Evolutionary conservation across 2,888 invertebrate species (phyloP), one percentile per base, ranked within the genome.

Genomic region (Yponomeuta evonymella): DNA sequence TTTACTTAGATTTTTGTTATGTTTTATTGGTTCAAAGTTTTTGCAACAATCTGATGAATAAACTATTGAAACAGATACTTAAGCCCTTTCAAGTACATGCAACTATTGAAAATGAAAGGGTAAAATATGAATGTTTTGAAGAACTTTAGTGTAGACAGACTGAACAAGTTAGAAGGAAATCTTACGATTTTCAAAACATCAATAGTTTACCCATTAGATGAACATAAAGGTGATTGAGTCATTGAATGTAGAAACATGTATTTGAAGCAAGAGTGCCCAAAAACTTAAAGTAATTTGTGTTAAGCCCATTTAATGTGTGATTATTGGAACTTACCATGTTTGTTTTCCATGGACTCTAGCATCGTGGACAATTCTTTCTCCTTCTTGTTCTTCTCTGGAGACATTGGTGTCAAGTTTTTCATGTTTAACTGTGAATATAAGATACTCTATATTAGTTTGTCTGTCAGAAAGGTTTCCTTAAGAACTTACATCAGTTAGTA

Each of bases 331-430:
- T 92, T 93, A 97, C 97, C 96, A 88, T 97, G 96, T 84, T 96
- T 97, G 48, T 95, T 94, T 80, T 97, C 97, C 94, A 97, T 95
- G 71, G 96, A 95, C 74, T 95, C 94, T 67, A 97, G 93, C 89
- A 96, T 94, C 29, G 95, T 94, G 43, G 95, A 93, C 71, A 97
- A 81, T 79, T 96, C 96, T 79, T 95, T 95, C 70, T 96, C 96
- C 74, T 90, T 92, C 75, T 95, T 95, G 76, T 95, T 95, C 77
- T 95, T 95, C 77, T 94, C 93, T 15, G 94, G 93, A 74, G 94
- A 90, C 76, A 93, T 92, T 63, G 94, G 93, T 69, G 94, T 94
- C 71, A 94, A 79, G 76, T 88, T 93, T 64, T 93, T 94, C 85
- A 94, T 93, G n/a, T 94, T 94, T 75, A 94, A 78, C 94, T 94